Conservation (phyloP, 2,888 invertebrate genomes). For the Scaptomyza caliginosa region DNA sequence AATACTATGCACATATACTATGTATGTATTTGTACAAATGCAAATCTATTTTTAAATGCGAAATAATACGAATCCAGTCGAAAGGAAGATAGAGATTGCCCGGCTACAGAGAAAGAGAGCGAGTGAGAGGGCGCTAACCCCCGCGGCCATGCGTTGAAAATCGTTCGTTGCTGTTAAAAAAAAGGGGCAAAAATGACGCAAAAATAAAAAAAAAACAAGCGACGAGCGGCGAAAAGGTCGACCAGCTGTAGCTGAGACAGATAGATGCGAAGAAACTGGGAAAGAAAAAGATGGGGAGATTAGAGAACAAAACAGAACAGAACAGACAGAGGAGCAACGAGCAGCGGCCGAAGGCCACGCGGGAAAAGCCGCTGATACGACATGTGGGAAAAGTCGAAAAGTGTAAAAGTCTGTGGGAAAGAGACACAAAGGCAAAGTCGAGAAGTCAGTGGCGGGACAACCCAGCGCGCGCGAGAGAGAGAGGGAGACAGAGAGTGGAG, state of each 20-base stretch:
- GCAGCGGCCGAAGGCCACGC: slow-evolving; percentile 62
- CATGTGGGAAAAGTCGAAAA: slow-evolving; percentile 77
- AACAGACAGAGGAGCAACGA: background rate
- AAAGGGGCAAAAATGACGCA: slow-evolving; percentile 53
- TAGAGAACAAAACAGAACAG: background rate
- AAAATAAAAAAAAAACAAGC: slow-evolving; percentile 42
- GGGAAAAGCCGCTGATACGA: slow-evolving; percentile 74
- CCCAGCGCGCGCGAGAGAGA: too few relatives aligned
- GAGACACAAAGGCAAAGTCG: slow-evolving; percentile 6
- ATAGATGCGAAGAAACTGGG: background rate
- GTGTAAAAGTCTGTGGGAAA: slow-evolving; percentile 63
- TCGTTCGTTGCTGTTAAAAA: slow-evolving; percentile 51
- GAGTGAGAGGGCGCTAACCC: slow-evolving; percentile 42
- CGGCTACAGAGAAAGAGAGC: slow-evolving; percentile 1
- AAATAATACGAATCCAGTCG: slow-evolving; percentile 80
- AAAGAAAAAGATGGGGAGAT: background rate
- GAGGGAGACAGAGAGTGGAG: background rate
- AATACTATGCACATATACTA: slow-evolving; percentile 24
- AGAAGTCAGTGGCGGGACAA: background rate
- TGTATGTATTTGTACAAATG: slow-evolving; percentile 55
- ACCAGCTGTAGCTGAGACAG: background rate
- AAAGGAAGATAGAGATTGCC: slow-evolving; percentile 37
- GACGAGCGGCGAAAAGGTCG: slow-evolving; percentile 42
- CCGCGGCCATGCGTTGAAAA: slow-evolving; percentile 69
- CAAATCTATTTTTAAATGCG: slow-evolving; percentile 84